Evolutionary conservation across 2,797 vertebrate species (phyloP).

Genomic region (Helarctos malayanus): DNA sequence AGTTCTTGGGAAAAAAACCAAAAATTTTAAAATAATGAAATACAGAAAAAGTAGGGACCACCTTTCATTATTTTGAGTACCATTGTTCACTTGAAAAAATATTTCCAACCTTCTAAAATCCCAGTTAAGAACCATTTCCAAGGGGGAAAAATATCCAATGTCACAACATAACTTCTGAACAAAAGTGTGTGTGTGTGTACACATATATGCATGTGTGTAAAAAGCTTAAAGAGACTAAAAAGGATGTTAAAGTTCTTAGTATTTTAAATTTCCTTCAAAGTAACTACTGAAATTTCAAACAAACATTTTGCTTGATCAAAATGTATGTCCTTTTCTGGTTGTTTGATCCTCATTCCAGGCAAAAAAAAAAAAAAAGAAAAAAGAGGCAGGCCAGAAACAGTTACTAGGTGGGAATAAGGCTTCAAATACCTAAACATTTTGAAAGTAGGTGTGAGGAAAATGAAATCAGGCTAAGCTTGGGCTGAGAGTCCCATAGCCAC

Average conservation of each 20-base stretch:
- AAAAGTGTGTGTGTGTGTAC: constrained; percentile 19
- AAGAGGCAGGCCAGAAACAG: constrained; percentile 15
- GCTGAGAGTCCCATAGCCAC: neutral
- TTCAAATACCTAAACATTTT: constrained; percentile 57
- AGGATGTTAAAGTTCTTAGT: constrained; percentile 35
- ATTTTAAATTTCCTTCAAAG: constrained; percentile 57
- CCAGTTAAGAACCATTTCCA: constrained; percentile 62
- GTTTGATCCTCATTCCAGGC: constrained; percentile 69
- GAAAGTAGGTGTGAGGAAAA: constrained; percentile 65
- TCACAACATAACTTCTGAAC: neutral
- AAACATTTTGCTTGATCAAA: constrained; percentile 77
- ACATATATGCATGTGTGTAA: neutral
- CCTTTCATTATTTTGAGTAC: constrained; percentile 69
- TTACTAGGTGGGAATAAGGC: constrained; percentile 56
- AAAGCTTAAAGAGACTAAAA: constrained; percentile 64
- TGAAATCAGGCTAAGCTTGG: constrained; percentile 34
- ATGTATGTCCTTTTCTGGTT: constrained; percentile 60
- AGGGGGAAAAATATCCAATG: neutral
- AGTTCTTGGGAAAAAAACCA: constrained; percentile 59
- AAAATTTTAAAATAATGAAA: constrained; percentile 73
- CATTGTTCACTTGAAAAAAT: constrained; percentile 74
- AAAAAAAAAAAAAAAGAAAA: neutral
- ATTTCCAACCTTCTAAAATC: constrained; percentile 36
- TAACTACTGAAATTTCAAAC: constrained; percentile 70
- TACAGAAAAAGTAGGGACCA: constrained; percentile 71